Evolutionary conservation across 2,888 invertebrate species (phyloP).

Genomic region (Drosophila flavopinicola): DNA sequence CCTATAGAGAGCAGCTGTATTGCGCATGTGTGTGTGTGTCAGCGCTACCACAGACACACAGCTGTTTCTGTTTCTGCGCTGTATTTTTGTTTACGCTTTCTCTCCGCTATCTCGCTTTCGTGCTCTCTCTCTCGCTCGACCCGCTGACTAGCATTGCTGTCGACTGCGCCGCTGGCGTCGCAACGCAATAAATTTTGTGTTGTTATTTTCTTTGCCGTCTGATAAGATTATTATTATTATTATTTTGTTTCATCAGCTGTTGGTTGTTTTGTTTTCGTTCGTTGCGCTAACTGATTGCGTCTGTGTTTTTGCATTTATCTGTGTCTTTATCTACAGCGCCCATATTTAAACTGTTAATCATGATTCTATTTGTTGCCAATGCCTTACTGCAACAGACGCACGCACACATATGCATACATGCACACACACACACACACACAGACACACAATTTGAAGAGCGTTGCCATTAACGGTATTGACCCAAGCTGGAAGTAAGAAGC

Average conservation of each 20-base stretch:
- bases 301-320: slow-evolving; percentile 15
- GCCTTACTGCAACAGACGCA: background rate
- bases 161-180: slow-evolving; percentile 36
- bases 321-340: slow-evolving; percentile 2
- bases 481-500: slow-evolving; percentile 26
- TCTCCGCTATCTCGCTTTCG: slow-evolving; percentile 20
- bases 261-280: slow-evolving; percentile 12
- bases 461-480: slow-evolving; percentile 57
- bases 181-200: slow-evolving; percentile 71
- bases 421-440: background rate
- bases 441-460: slow-evolving; percentile 16
- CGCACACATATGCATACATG: no score
- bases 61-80: slow-evolving; percentile 68
- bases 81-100: slow-evolving; percentile 55
- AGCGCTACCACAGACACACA: slow-evolving; percentile 38
- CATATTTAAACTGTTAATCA: slow-evolving; percentile 13
- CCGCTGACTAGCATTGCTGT: slow-evolving; percentile 8
- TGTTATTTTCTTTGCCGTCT: slow-evolving; percentile 53
- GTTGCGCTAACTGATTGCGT: slow-evolving; percentile 6
- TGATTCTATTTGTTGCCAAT: slow-evolving; percentile 19
- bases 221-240: slow-evolving; percentile 58
- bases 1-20: slow-evolving; percentile 50
- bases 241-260: slow-evolving; percentile 64
- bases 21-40: slow-evolving; percentile 51
- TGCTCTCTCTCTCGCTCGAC: slow-evolving; percentile 14